A percentile compares a stretch with the other conserved stretches of the same genome.
Evolutionary conservation across 2,113 vertebrate genomes (phyloP).

Genomic region (Phalacrocorax pelagicus): DNA sequence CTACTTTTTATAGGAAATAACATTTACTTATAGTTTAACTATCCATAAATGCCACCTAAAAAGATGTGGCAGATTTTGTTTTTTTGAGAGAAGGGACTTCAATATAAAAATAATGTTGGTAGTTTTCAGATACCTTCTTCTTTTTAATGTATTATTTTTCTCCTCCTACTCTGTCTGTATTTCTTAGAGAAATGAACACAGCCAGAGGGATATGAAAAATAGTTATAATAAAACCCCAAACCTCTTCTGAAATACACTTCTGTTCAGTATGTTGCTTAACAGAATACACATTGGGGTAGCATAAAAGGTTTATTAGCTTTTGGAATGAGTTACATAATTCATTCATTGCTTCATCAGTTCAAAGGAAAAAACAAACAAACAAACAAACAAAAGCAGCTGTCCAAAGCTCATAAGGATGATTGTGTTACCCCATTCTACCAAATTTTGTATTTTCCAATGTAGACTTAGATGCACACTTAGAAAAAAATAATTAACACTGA

Average conservation of each 20-base stretch:
- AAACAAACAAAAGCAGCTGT: not conserved
- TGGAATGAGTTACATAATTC: constrained; percentile 12
- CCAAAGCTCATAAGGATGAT: not conserved
- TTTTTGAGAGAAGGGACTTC: not conserved
- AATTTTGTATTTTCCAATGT: not conserved
- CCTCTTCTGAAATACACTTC: not conserved
- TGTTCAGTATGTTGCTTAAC: not conserved
- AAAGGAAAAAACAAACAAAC: not conserved
- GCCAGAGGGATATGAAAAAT: not conserved
- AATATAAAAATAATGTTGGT: not conserved
- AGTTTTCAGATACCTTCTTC: not conserved
- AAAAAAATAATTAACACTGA: not conserved
- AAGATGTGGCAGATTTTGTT: not conserved
- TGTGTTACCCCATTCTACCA: not conserved
- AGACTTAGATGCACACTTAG: not conserved
- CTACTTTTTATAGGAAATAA: not conserved
- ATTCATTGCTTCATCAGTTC: not conserved
- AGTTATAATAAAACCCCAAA: not conserved
- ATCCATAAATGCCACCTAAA: not conserved
- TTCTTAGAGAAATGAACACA: constrained; percentile 5
- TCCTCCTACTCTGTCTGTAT: not conserved
- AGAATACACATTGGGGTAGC: not conserved
- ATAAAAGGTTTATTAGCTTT: constrained; percentile 26
- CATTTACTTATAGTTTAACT: not conserved
- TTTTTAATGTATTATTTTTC: constrained; percentile 9